phyloP scores from a whole-genome alignment of 1,140 invertebrate species.

The Colletes latitarsis region DNA sequence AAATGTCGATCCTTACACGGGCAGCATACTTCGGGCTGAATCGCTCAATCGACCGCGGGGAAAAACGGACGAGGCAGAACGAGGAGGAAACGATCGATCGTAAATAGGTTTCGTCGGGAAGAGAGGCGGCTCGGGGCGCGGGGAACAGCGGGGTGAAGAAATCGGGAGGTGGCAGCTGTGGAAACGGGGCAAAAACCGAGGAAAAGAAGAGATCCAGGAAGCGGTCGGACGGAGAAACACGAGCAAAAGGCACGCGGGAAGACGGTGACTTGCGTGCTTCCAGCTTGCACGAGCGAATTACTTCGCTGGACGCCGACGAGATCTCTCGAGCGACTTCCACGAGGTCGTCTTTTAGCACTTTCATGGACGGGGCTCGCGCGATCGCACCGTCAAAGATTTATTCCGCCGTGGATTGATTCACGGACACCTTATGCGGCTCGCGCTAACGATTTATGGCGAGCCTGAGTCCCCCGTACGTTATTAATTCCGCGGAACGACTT shows the following conservation, averaged over 20 bases:
- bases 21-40: not conserved
- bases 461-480: too few species aligned
- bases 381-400: not conserved
- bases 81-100: constrained; percentile 33
- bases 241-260: constrained; percentile 59
- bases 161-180: not conserved
- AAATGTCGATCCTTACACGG: constrained; percentile 26
- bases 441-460: not conserved
- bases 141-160: not conserved
- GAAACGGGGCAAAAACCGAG: constrained; percentile 15
- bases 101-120: not conserved
- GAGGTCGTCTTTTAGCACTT: constrained; percentile 39
- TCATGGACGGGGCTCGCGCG: constrained; percentile 3
- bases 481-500: too few species aligned
- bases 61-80: not conserved
- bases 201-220: constrained; percentile 70
- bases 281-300: constrained; percentile 37
- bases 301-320: constrained; percentile 4
- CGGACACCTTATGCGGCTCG: not conserved
- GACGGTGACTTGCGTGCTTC: constrained; percentile 24
- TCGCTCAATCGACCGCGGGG: constrained; percentile 19
- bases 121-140: not conserved
- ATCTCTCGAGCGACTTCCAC: constrained; percentile 60
- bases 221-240: constrained; percentile 53
- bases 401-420: constrained; percentile 15